Evolutionary conservation across 1,140 invertebrate genomes (phyloP).

Genomic region (Dolichoris vasculosae): DNA sequence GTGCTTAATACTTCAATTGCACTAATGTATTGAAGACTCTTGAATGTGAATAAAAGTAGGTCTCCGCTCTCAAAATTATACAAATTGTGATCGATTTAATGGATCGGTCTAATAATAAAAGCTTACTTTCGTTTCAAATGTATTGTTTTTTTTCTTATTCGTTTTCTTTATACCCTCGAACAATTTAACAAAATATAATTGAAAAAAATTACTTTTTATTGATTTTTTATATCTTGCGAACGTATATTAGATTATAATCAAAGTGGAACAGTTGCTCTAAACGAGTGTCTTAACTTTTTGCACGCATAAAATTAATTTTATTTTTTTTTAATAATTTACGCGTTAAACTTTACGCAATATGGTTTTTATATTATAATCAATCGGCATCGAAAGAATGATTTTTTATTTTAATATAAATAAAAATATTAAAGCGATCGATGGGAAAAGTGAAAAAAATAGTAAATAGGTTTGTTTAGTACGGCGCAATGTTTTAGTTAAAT

Average conservation of each 20-base stretch:
- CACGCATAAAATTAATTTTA: too few species aligned
- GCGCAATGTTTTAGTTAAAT: not conserved
- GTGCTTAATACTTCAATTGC: slow-evolving; percentile 46
- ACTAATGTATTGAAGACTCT: slow-evolving; percentile 35
- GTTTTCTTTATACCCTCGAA: too few species aligned
- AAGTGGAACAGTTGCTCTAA: not conserved
- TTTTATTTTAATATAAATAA: too few species aligned
- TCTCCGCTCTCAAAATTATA: slow-evolving; percentile 16
- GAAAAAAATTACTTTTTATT: too few species aligned
- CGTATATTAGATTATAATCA: not conserved
- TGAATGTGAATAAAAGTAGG: slow-evolving; percentile 28
- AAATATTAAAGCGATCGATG: not conserved
- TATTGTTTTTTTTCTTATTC: not conserved
- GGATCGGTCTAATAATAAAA: slow-evolving; percentile 24
- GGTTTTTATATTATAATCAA: too few species aligned
- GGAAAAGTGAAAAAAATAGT: not conserved
- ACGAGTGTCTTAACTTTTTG: not conserved
- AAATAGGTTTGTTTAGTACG: slow-evolving; percentile 2
- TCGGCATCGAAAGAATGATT: too few species aligned
- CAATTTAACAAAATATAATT: too few species aligned
- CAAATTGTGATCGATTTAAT: slow-evolving; percentile 35
- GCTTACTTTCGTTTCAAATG: slow-evolving; percentile 16
- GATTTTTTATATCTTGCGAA: not conserved
- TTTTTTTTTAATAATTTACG: too few species aligned
- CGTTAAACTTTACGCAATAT: too few species aligned